phyloP scores from a whole-genome alignment of 2,113 vertebrate genomes.

The Isichthys henryi region DNA sequence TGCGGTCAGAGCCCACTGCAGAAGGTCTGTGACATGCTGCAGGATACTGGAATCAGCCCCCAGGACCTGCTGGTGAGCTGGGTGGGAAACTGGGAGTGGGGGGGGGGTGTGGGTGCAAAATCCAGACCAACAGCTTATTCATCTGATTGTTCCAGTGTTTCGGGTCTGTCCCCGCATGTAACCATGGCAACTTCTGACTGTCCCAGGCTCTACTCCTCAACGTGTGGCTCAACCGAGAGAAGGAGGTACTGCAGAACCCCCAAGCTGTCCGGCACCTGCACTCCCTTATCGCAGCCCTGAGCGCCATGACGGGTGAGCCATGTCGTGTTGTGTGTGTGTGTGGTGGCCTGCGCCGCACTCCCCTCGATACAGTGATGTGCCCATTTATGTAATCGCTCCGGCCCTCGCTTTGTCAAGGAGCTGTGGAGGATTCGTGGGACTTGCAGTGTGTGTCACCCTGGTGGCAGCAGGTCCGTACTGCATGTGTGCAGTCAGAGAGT shows the following conservation, averaged over 20 bases:
- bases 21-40: constrained; percentile 69
- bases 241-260: constrained; percentile 70
- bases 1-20: constrained; percentile 72
- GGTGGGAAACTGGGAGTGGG: background rate
- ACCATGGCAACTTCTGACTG: background rate
- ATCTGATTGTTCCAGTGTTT: background rate
- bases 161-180: background rate
- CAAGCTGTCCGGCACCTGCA: constrained; percentile 69
- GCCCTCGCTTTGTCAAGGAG: constrained; percentile 51
- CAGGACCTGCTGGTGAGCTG: constrained; percentile 81
- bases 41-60: constrained; percentile 77
- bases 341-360: background rate
- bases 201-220: constrained; percentile 78
- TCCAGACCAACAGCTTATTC: background rate
- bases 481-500: constrained; percentile 77
- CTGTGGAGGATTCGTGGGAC: constrained; percentile 83
- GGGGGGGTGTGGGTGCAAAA: no score
- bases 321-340: background rate
- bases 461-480: constrained; percentile 90
- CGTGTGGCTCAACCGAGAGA: constrained; percentile 88
- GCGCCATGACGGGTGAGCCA: constrained; percentile 79
- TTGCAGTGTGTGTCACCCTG: constrained; percentile 85
- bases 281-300: constrained; percentile 70
- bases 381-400: background rate
- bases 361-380: background rate